These are phyloP conservation scores for Myripristis murdjan DNA, from an alignment of 2,797 vertebrate genomes.

Conservation along the genomic window DNA sequence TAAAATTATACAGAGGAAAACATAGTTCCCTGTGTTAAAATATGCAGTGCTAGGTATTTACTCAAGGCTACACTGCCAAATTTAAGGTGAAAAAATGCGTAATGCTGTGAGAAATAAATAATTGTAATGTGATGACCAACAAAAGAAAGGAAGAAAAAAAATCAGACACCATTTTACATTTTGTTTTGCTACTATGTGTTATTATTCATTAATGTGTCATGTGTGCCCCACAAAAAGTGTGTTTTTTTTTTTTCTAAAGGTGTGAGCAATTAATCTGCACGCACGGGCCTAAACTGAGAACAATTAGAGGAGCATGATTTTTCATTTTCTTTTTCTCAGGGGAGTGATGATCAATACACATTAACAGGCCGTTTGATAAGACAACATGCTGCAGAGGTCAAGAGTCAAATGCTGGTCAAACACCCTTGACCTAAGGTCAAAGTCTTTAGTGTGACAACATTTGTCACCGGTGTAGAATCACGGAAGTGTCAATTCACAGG, in stretches of 20 bases:
- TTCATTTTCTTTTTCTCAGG: slow-evolving; percentile 77
- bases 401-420: slow-evolving; percentile 95
- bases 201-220: too few species aligned
- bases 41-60: too few species aligned
- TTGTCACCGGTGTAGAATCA: slow-evolving; percentile 78
- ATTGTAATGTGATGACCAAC: not conserved
- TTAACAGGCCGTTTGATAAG: slow-evolving; percentile 93
- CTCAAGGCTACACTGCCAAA: not conserved
- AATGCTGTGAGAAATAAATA: not conserved
- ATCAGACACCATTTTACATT: too few species aligned
- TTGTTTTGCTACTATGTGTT: too few species aligned
- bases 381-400: slow-evolving; percentile 95
- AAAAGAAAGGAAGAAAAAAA: too few species aligned
- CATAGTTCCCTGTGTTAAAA: too few species aligned
- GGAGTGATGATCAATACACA: slow-evolving; percentile 90
- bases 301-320: not conserved
- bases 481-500: slow-evolving; percentile 26
- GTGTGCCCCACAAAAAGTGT: too few species aligned
- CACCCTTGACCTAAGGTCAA: slow-evolving; percentile 95
- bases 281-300: not conserved
- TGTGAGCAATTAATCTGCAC: too few species aligned
- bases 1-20: not conserved
- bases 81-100: not conserved
- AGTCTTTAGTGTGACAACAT: slow-evolving; percentile 89
- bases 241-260: too few species aligned